phyloP scores from a whole-genome alignment of 64 coral and sea anemone genomes.

The Astreopora myriophthalma region DNA sequence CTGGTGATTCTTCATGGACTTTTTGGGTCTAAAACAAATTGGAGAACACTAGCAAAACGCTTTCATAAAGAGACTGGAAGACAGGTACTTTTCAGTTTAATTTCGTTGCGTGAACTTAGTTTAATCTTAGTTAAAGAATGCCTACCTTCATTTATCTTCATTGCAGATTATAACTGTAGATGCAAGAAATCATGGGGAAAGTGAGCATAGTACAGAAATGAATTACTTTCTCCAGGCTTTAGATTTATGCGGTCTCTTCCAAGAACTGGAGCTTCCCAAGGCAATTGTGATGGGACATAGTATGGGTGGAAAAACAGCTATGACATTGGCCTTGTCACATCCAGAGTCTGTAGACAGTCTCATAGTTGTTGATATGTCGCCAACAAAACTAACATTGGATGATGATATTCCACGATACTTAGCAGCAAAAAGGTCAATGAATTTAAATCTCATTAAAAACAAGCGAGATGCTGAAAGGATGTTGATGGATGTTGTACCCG shows the following conservation, averaged over 20 bases:
- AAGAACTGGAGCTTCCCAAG: constrained; percentile 76
- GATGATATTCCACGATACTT: constrained; percentile 78
- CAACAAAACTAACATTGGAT: constrained; percentile 51
- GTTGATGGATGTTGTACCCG: constrained; percentile 68
- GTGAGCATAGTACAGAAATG: constrained; percentile 76
- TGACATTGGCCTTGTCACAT: constrained; percentile 81
- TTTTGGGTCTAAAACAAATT: constrained; percentile 98
- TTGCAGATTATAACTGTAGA: constrained; percentile 82
- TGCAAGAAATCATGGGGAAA: constrained; percentile 95
- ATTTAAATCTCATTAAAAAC: constrained; percentile 68
- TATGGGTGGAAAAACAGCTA: constrained; percentile 96
- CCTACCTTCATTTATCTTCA: background rate
- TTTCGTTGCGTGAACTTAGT: background rate
- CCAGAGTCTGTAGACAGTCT: constrained; percentile 79
- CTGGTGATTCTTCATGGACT: constrained; percentile 91
- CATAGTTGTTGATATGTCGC: constrained; percentile 81
- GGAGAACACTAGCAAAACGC: constrained; percentile 81
- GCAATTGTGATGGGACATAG: constrained; percentile 89
- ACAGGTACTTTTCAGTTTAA: constrained; percentile 34
- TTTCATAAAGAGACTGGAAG: constrained; percentile 69
- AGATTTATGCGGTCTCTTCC: constrained; percentile 69
- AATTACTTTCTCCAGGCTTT: constrained; percentile 72
- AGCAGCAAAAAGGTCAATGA: constrained; percentile 71
- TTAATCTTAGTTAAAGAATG: background rate
- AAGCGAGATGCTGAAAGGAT: constrained; percentile 83